Evolutionary conservation across 2,888 invertebrate species (phyloP).

Genomic region (Ochropleura leucogaster): DNA sequence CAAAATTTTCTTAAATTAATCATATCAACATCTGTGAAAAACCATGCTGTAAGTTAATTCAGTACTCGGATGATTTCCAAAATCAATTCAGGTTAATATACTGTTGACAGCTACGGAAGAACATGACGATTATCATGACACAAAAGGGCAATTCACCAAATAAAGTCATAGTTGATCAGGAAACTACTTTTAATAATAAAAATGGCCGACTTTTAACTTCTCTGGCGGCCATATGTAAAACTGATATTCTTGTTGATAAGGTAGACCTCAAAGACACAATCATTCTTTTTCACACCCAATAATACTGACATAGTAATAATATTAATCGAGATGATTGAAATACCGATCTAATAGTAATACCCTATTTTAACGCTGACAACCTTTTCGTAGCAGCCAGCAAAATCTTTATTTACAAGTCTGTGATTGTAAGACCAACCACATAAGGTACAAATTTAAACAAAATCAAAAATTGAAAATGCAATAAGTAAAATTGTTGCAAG

Average conservation of each 20-base stretch:
- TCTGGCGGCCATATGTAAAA: conserved; percentile 8
- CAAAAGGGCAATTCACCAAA: conserved; percentile 47
- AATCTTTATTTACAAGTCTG: neutral
- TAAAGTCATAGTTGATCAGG: conserved; percentile 53
- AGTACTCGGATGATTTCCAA: neutral
- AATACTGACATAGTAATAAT: conserved; percentile 32
- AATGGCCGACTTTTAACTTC: conserved; percentile 35
- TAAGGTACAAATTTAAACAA: conserved; percentile 19
- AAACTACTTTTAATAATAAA: conserved; percentile 40
- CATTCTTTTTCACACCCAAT: conserved; percentile 43
- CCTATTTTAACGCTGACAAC: conserved; percentile 53
- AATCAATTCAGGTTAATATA: conserved; percentile 26
- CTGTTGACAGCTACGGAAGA: conserved; percentile 47
- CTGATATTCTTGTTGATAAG: conserved; percentile 32
- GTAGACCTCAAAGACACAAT: conserved; percentile 36
- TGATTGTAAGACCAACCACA: neutral
- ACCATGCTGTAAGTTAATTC: neutral
- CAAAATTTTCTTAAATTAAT: neutral
- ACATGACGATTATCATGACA: conserved; percentile 28
- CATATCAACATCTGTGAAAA: neutral
- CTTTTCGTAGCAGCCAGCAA: neutral
- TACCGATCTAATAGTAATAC: conserved; percentile 57
- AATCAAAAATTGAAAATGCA: neutral
- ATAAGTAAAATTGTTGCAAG: conserved; percentile 36
- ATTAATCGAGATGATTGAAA: conserved; percentile 59